Percentiles rank a stretch among this genome's conserved stretches.
phyloP scores from a whole-genome alignment of 2,797 vertebrate species.

The Acipenser oxyrinchus region DNA sequence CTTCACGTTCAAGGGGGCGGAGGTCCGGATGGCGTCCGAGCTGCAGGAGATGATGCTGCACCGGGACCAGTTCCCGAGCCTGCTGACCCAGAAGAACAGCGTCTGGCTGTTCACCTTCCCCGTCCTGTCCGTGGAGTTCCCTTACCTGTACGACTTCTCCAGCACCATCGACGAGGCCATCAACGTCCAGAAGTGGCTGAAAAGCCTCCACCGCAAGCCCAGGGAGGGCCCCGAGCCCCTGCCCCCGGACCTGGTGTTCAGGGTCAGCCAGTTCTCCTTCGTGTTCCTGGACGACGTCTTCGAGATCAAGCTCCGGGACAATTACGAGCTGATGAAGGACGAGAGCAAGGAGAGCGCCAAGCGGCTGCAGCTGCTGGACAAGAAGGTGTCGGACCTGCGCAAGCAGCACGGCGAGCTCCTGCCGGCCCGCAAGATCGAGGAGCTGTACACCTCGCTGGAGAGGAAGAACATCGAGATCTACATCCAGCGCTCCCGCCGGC shows the following conservation, averaged over 20 bases:
- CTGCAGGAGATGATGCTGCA: conserved; percentile 74
- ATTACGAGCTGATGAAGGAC: conserved; percentile 97
- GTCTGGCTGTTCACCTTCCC: conserved; percentile 79
- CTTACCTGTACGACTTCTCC: conserved; percentile 94
- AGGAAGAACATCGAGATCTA: conserved; percentile 98
- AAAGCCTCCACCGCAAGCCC: conserved; percentile 64
- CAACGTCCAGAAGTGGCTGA: conserved; percentile 90
- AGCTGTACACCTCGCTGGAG: conserved; percentile 90
- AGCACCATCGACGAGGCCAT: conserved; percentile 81
- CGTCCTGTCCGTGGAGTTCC: conserved; percentile 76
- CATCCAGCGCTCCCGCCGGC: conserved; percentile 89
- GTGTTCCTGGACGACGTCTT: conserved; percentile 90
- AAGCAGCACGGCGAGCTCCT: conserved; percentile 93
- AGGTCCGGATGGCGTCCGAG: conserved; percentile 67
- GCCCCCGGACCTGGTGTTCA: conserved; percentile 80
- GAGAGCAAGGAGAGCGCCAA: conserved; percentile 95
- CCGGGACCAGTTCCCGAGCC: conserved; percentile 67
- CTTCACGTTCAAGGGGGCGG: conserved; percentile 70
- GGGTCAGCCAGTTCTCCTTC: conserved; percentile 83
- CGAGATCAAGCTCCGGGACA: conserved; percentile 93
- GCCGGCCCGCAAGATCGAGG: conserved; percentile 93
- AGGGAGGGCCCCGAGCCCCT: conserved; percentile 33
- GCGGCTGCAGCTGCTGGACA: conserved; percentile 82
- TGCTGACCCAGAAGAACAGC: conserved; percentile 66
- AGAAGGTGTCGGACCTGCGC: conserved; percentile 86